Percentiles rank a stretch among this genome's conserved stretches.
phyloP scores from a whole-genome alignment of 1,140 invertebrate genomes.

The Prorops nasuta region DNA sequence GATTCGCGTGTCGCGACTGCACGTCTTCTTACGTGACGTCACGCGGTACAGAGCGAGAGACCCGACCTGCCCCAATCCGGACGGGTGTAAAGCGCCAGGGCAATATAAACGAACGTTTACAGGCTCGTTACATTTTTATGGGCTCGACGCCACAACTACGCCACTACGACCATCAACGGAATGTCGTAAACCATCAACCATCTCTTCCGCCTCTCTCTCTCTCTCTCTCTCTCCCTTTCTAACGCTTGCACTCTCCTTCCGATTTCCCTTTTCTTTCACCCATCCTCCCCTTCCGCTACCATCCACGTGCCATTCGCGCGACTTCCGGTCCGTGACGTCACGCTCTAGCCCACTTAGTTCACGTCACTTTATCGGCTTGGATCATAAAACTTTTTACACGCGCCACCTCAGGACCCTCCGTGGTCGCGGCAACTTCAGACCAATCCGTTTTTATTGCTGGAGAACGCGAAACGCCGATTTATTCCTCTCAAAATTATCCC shows the following conservation, averaged over 20 bases:
- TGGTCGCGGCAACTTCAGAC: too few relatives aligned
- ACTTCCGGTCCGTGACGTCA: constrained; percentile 48
- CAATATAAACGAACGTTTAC: constrained; percentile 59
- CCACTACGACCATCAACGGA: constrained; percentile 51
- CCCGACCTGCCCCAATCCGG: constrained; percentile 52
- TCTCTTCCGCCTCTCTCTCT: constrained; percentile 20
- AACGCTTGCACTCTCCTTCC: background rate
- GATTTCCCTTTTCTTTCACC: constrained; percentile 2
- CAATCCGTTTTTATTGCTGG: too few relatives aligned
- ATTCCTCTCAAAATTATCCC: too few relatives aligned
- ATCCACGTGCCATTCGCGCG: constrained; percentile 42
- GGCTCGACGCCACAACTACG: constrained; percentile 50
- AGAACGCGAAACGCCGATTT: too few relatives aligned
- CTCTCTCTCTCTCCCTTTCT: constrained; percentile 3
- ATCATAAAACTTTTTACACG: constrained; percentile 56
- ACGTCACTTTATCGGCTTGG: constrained; percentile 56
- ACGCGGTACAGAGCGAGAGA: constrained; percentile 34
- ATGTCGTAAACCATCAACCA: constrained; percentile 54
- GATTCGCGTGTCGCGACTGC: constrained; percentile 22
- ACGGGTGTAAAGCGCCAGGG: constrained; percentile 48
- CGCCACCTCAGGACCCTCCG: too few relatives aligned
- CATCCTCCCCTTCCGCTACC: background rate
- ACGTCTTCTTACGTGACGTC: constrained; percentile 35
- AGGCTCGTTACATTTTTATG: constrained; percentile 60
- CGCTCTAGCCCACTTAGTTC: constrained; percentile 44